Percentiles rank a stretch among this genome's conserved stretches.
These are phyloP conservation scores for Lagocephalus sceleratus DNA, from an alignment of 2,797 vertebrate genomes.

Conservation along the genomic window DNA sequence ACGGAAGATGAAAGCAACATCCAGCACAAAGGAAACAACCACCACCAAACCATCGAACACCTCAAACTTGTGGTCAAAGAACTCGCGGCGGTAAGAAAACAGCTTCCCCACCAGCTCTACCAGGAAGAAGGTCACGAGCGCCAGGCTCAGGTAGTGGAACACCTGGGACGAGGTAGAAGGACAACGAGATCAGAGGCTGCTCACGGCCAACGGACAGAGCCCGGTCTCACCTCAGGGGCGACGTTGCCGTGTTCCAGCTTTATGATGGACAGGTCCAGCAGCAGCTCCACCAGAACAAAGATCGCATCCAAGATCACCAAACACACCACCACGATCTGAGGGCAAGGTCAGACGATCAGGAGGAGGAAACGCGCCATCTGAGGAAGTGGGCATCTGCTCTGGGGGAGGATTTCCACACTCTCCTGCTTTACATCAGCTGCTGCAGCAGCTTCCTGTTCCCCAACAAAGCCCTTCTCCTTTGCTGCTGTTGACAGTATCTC, in stretches of 20 bases:
- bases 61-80: conserved; percentile 94
- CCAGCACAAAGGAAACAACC: conserved; percentile 87
- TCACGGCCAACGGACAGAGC: background rate
- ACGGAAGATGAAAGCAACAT: conserved; percentile 81
- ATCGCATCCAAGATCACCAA: conserved; percentile 90
- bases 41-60: conserved; percentile 89
- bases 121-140: conserved; percentile 88
- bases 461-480: background rate
- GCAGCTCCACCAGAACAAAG: conserved; percentile 88
- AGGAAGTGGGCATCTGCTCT: background rate
- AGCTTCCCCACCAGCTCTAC: conserved; percentile 87
- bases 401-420: background rate
- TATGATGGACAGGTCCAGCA: conserved; percentile 88
- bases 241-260: conserved; percentile 70
- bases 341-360: conserved; percentile 7
- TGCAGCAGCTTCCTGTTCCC: background rate
- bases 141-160: conserved; percentile 90
- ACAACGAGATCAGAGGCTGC: background rate
- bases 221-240: conserved; percentile 76
- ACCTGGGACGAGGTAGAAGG: conserved; percentile 70
- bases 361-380: background rate
- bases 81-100: conserved; percentile 85
- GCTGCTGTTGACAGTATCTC: too few species aligned
- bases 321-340: conserved; percentile 85
- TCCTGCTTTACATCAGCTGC: background rate